Base-by-base conservation (phyloP, 92 coral and sea anemone species). In the Porites evermanni region DNA sequence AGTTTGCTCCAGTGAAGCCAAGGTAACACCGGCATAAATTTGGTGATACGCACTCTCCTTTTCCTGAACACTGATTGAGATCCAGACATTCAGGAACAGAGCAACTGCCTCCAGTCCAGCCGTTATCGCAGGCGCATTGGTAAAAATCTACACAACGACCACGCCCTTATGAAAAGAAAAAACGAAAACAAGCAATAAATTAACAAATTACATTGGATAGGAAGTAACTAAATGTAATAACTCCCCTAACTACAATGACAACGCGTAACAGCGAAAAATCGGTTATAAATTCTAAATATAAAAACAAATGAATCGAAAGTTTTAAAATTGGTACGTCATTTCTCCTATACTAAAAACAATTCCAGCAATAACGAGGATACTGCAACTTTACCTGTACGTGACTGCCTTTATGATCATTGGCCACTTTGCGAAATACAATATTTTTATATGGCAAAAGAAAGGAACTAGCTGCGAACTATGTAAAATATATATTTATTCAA, bases 31-130 rank as follows among this genome's bases (percentile, higher is more conserved):
- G 68, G 53, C 93, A 90, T 26, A 54, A 32, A 54, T 87, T 82
- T 12, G 84, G 80, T 38, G 77, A 82, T 64, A 90, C 88, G 72
- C 93, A 90, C 64, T 88, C 77, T 6, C 92, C 92, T 53, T 79
- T 71, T 4, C 68, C 47, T 9, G 86, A 78, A 61, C 92, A 89
- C 16, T 85, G 84, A 23, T 79, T 79, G 17, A 89, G 81, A n/a
- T 20, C 86, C 19, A 47, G 21, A 44, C 92, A 89, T 8, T 71
- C 77, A 20, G 85, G 73, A 2, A 78, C 56, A 10, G 86, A 73
- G 60, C 92, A 89, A 44, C 84, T 81, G 17, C 78, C 60, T 70
- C 92, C 92, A 23, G 91, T 80, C 91, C 91, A 87, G n/a, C 91
- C 87, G 16, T 2, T 10, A 18, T 56, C 71, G 1, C 91, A 87